phyloP scores from a whole-genome alignment of 37 sponge, comb jelly and placozoan species.

The Dysidea cf. avara region DNA sequence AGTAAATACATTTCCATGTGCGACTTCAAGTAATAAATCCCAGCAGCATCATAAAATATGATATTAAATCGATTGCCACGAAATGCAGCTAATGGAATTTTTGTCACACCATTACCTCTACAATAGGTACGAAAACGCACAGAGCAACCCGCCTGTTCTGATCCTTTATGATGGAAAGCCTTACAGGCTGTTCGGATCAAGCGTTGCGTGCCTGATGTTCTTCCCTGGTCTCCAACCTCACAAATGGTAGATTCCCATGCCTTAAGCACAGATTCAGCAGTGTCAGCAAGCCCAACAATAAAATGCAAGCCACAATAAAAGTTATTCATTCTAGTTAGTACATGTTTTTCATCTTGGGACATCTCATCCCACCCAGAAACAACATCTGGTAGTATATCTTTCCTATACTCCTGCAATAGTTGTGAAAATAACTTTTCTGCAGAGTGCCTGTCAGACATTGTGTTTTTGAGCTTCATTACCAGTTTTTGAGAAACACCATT shows the following conservation, averaged over 20 bases:
- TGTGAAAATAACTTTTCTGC: slow-evolving; percentile 45
- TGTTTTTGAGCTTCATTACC: slow-evolving; percentile 31
- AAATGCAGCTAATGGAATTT: slow-evolving; percentile 42
- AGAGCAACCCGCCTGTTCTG: slow-evolving; percentile 26
- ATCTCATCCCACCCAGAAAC: background rate
- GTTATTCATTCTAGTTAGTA: background rate
- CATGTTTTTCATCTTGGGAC: background rate
- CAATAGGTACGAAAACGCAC: slow-evolving; percentile 9
- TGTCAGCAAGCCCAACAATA: slow-evolving; percentile 32
- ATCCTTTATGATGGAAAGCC: slow-evolving; percentile 46
- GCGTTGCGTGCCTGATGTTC: slow-evolving; percentile 5
- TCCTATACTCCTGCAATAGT: slow-evolving; percentile 29
- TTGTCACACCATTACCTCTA: background rate
- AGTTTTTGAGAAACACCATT: slow-evolving; percentile 3
- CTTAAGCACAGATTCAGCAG: slow-evolving; percentile 11
- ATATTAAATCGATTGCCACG: slow-evolving; percentile 41
- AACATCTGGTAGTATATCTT: slow-evolving; percentile 12
- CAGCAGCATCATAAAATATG: slow-evolving; percentile 50
- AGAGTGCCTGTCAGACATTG: slow-evolving; percentile 49
- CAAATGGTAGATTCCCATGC: slow-evolving; percentile 5
- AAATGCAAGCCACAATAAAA: slow-evolving; percentile 37
- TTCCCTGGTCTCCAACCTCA: background rate
- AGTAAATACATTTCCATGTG: slow-evolving; percentile 8
- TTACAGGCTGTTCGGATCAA: slow-evolving; percentile 44
- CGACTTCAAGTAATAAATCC: slow-evolving; percentile 21